Percentiles rank a stretch among this genome's conserved stretches.
Evolutionary conservation across 2,113 vertebrate species (phyloP).

Genomic region (Gymnorhina tibicen): DNA sequence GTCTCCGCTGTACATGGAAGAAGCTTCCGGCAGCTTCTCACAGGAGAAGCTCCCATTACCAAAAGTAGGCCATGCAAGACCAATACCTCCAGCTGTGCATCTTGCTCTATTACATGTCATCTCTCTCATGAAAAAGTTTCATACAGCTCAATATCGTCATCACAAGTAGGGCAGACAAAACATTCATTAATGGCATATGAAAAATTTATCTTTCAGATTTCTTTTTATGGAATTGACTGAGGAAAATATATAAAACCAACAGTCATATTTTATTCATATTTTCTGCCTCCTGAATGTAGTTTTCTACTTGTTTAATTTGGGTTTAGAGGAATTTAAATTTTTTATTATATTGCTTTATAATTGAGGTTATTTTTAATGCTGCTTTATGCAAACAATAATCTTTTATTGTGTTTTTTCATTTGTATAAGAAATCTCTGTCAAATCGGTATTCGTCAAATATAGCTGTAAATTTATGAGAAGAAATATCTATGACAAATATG

Average conservation of each 20-base stretch:
- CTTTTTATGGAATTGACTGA: not conserved
- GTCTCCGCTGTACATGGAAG: too few species aligned
- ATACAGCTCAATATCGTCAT: not conserved
- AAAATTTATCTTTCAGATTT: not conserved
- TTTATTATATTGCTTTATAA: not conserved
- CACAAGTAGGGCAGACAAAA: not conserved
- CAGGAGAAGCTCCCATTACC: too few species aligned
- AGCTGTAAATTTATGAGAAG: too few species aligned
- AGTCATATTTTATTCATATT: not conserved
- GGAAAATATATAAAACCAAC: not conserved
- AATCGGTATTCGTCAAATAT: not conserved
- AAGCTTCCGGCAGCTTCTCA: too few species aligned
- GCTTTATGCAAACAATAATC: not conserved
- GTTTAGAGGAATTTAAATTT: not conserved
- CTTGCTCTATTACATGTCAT: not conserved
- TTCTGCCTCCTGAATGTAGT: not conserved
- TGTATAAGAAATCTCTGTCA: not conserved
- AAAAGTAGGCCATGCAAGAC: too few species aligned
- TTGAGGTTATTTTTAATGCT: not conserved
- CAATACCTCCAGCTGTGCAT: not conserved
- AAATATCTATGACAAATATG: not conserved
- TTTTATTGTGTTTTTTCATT: not conserved
- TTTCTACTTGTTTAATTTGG: not conserved
- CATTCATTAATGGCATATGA: not conserved
- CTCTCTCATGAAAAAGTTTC: not conserved